Evolutionary conservation across 1,140 invertebrate genomes (phyloP).

Genomic region (Caerostris darwini): DNA sequence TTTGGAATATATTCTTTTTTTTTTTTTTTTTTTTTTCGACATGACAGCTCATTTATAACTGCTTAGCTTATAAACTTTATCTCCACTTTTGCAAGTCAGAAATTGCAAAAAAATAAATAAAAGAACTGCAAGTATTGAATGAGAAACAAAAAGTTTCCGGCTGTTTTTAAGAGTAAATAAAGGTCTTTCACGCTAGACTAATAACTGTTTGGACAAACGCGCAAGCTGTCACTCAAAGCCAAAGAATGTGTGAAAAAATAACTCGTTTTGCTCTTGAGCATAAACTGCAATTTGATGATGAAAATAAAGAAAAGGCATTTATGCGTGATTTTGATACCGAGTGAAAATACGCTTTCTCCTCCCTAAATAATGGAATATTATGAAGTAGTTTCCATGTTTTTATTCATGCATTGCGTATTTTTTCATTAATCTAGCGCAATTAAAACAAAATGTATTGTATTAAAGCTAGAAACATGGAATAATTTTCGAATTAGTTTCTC

Average conservation of each 20-base stretch:
- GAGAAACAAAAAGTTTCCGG: background rate
- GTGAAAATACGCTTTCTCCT: too few relatives aligned
- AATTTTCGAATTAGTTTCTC: too few relatives aligned
- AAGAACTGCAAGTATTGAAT: background rate
- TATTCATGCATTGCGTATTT: too few relatives aligned
- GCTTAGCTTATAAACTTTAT: background rate
- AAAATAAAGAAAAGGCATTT: background rate
- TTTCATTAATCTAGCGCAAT: too few relatives aligned
- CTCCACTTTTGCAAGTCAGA: background rate
- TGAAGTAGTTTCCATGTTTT: too few relatives aligned
- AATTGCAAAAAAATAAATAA: background rate
- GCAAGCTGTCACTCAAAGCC: background rate
- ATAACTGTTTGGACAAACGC: conserved; percentile 25
- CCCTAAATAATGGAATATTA: too few relatives aligned
- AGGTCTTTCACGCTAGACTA: conserved; percentile 28
- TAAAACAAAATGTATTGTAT: too few relatives aligned
- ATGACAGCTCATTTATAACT: conserved; percentile 22
- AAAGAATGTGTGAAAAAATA: conserved; percentile 19
- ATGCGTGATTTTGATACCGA: background rate
- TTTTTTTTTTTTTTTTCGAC: background rate
- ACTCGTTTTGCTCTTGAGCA: background rate
- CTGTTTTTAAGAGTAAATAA: conserved; percentile 25
- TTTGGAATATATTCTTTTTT: too few relatives aligned
- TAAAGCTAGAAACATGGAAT: too few relatives aligned
- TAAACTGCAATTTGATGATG: background rate